Evolutionary conservation across 2,113 vertebrate genomes (phyloP).

Genomic region (Lynx canadensis): DNA sequence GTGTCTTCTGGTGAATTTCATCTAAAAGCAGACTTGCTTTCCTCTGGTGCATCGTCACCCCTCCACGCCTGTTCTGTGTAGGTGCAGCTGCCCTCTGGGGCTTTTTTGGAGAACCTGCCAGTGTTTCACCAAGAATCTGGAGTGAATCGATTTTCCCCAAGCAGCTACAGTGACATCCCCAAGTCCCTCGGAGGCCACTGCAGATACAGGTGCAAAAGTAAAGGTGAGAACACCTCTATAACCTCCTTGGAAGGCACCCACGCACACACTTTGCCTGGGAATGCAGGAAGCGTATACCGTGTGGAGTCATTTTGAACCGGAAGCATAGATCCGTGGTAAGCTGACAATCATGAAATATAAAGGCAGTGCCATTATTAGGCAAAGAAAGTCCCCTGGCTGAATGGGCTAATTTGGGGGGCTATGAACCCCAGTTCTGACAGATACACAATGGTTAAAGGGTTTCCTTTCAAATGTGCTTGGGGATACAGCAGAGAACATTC

Average conservation of each 20-base stretch:
- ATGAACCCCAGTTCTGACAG: not conserved
- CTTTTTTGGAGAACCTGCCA: not conserved
- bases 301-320: not conserved
- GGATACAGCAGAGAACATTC: not conserved
- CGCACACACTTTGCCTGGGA: fast-evolving
- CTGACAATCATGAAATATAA: not conserved
- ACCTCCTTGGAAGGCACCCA: not conserved
- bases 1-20: not conserved
- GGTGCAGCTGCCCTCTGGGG: not conserved
- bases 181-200: not conserved
- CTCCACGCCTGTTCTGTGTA: not conserved
- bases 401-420: not conserved
- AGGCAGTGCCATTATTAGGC: not conserved
- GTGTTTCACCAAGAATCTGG: not conserved
- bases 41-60: not conserved
- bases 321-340: not conserved
- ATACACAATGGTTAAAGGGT: not conserved
- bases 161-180: not conserved
- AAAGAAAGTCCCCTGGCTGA: not conserved
- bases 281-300: fast-evolving
- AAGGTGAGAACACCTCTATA: not conserved
- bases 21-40: not conserved
- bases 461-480: not conserved
- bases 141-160: not conserved
- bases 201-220: not conserved